Evolutionary conservation across 2,888 invertebrate genomes (phyloP), one percentile per base, ranked within the genome.

Genomic region (Mellilla xanthometata): DNA sequence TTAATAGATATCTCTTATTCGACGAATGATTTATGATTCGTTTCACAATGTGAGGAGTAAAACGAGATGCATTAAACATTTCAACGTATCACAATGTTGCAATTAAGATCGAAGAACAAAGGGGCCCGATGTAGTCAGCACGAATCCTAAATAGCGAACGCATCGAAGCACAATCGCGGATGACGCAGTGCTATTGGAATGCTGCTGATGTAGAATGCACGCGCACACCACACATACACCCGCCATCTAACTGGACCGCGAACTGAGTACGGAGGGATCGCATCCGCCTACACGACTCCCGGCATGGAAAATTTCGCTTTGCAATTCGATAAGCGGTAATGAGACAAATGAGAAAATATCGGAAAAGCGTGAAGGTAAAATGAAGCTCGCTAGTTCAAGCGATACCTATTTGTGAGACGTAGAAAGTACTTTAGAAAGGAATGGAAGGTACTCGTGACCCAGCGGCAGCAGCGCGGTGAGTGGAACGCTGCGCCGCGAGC

Each of bases 351-450:
- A 74, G 74, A 72, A 19, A 19, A 63, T 60, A 61, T 58, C 62
- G 70, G 76, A 76, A 78, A 76, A 72, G 68, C 66, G 69, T 69
- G 63, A 71, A 75, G 67, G 75, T 71, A 76, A 76, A 69, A 70
- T 62, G 77, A 75, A 68, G 65, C 40, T 48, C 31, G 22, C 31
- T 32, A 27, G 40, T 39, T 34, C 72, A 69, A 60, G 61, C 45
- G 68, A 70, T 71, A 65, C 65, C 54, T 43, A 61, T 66, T 63
- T 75, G 68, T 74, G 70, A 76, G 77, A 73, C 73, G 74, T 87
- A 87, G 88, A 88, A 87, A 88, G 88, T 77, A 85, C 79, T 83
- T 87, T 88, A 87, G 87, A 88, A 88, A 88, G 88, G 88, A 86
- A 84, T 80, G 72, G 84, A 84, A 82, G 85, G 82, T 80, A 75